These are phyloP conservation scores for Polydrusus tereticollis DNA, from an alignment of 2,888 invertebrate genomes.

Conservation along the genomic window DNA sequence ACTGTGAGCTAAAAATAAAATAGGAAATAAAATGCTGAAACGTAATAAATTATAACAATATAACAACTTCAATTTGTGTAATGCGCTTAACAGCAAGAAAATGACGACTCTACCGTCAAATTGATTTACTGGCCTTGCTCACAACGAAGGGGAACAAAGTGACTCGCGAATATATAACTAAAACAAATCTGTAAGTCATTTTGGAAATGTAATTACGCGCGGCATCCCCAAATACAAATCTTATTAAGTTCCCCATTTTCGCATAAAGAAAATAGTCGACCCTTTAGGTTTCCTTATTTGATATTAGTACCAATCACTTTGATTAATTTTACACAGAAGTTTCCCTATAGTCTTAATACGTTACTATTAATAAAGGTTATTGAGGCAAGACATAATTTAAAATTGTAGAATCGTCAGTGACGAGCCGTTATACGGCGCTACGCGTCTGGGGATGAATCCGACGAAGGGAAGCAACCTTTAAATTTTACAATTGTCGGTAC, in stretches of 20 bases:
- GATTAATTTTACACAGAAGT: not conserved
- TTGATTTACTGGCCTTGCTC: conserved; percentile 48
- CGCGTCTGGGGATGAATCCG: too few species aligned
- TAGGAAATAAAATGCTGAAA: conserved; percentile 19
- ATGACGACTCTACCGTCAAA: conserved; percentile 45
- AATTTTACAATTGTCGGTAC: too few species aligned
- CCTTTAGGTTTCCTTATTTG: conserved; percentile 18
- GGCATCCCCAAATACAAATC: conserved; percentile 59
- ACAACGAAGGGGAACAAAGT: conserved; percentile 27
- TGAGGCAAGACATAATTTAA: not conserved
- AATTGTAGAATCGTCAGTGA: too few species aligned
- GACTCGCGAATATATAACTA: conserved; percentile 48
- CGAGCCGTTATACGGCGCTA: too few species aligned
- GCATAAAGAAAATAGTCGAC: conserved; percentile 50
- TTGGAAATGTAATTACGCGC: conserved; percentile 59
- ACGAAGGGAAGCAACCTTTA: too few species aligned
- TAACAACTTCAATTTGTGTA: conserved; percentile 44
- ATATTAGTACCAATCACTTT: not conserved
- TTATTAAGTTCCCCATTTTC: conserved; percentile 57
- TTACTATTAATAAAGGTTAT: not conserved
- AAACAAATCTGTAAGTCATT: conserved; percentile 60
- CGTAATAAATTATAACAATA: conserved; percentile 43
- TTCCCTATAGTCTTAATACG: not conserved
- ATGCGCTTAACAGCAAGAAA: conserved; percentile 41
- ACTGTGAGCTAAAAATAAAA: not conserved